Evolutionary conservation across 2,888 invertebrate genomes (phyloP), one percentile per base, ranked within the genome.

Genomic region (Cosmopolites sordidus): DNA sequence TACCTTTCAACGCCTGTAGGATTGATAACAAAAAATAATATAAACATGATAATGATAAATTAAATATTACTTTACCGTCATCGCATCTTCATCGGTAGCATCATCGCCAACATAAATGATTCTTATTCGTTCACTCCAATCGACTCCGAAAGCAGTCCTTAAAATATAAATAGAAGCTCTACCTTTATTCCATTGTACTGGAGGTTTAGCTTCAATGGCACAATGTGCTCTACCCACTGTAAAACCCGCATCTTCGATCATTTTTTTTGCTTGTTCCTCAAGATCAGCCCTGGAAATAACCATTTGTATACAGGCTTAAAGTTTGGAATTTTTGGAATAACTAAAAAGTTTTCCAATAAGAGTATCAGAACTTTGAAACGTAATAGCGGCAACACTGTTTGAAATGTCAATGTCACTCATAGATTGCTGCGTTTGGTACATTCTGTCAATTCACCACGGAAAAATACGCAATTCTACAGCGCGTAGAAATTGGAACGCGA

Each of bases 31-130:
- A 14, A 43, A 8, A 43, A 22, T 43, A n/a, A 29, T 6, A 14
- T n/a, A 22, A 9, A 43, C 9, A 16, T 33, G 16, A 27, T 45
- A 9, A 9, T 15, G 16, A 30, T 27, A 37, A n/a, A 43, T n/a
- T n/a, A 27, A 27, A 16, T 27, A 12, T 2, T 14, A 33, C 11
- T 75, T 72, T 73, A 90, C 90, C 83, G 83, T 79, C 88, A 92
- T 92, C 38, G 92, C 92, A 69, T 92, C 92, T 74, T 92, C 92
- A 69, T 92, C 92, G 0, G 92, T 92, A 46, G 81, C 81, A 75
- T 92, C 92, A 71, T 92, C 92, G 60, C 92, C 92, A 41, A 86
- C 92, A 66, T 92, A 92, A 64, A 92, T 91, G 61, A 92, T 90
- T 65, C 91, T 81, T 63, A 92, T 89, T 54, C 92, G 79, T 69